Percentiles rank a stretch among this genome's conserved stretches.
phyloP scores from a whole-genome alignment of 2,888 invertebrate genomes.

The Pseudoips prasinana region DNA sequence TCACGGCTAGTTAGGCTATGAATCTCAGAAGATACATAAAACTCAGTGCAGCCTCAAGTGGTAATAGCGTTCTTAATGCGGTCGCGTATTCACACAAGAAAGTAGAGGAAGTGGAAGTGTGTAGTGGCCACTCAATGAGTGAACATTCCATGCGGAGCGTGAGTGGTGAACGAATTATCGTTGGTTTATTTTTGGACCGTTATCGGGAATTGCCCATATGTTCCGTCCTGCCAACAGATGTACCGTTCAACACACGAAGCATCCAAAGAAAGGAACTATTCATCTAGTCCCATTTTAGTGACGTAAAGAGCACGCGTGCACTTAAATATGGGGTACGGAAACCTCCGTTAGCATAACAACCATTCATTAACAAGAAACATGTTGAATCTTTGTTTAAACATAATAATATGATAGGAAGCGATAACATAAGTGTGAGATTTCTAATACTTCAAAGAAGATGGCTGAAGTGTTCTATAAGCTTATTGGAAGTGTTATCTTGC shows the following conservation, averaged over 20 bases:
- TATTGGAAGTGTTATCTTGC: background rate
- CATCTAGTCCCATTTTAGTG: conserved; percentile 33
- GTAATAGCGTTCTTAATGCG: conserved; percentile 43
- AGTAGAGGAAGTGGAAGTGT: conserved; percentile 61
- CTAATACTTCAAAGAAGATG: no score
- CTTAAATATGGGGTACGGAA: conserved; percentile 26
- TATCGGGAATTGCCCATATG: conserved; percentile 57
- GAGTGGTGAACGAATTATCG: conserved; percentile 63
- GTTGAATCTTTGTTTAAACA: conserved; percentile 14
- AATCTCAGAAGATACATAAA: conserved; percentile 49
- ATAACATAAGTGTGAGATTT: no score
- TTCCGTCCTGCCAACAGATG: conserved; percentile 54
- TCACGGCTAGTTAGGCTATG: conserved; percentile 43
- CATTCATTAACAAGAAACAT: no score
- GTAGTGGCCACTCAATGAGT: conserved; percentile 48
- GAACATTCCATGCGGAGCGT: conserved; percentile 53
- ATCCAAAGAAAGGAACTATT: conserved; percentile 41
- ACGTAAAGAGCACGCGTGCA: conserved; percentile 27
- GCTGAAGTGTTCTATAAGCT: background rate
- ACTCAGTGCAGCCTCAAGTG: conserved; percentile 34
- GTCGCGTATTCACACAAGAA: conserved; percentile 52
- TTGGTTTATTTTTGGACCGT: conserved; percentile 59
- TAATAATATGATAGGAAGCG: conserved; percentile 2
- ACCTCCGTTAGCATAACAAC: conserved; percentile 28
- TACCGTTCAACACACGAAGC: conserved; percentile 44